Base-by-base conservation (phyloP, 2,888 invertebrate species). In the Diabrotica balteata region DNA sequence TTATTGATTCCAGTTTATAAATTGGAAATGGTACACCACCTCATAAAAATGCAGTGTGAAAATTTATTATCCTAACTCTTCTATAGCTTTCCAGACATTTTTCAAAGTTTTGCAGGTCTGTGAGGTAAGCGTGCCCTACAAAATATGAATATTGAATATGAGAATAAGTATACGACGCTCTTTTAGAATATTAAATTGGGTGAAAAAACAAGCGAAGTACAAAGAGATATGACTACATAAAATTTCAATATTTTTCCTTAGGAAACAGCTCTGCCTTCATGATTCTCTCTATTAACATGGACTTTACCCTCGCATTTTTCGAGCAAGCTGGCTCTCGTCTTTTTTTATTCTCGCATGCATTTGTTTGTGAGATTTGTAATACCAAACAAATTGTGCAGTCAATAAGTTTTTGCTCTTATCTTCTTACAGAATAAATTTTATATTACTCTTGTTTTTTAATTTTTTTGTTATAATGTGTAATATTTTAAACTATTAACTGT, bases 41-140 rank as follows among this genome's bases (percentile, higher is more conserved):
- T 68, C 73, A 71, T 74, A 70, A 72, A 74, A 69, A 73, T 72
- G 69, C 72, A 69, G 68, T 67, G 68, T 46, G 64, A 64, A 69
- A 67, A 70, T 72, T 66, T 72, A 72, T 72, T 68, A 72, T 70
- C 64, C 66, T 44, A 47, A 69, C 66, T 66, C 68, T 46, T 66
- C 52, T 62, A 55, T 64, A 62, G 47, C 68, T 65, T 58, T 59
- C 55, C 55, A 71, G 65, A 67, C 64, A 69, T 68, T 68, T 71
- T 68, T 68, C 66, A 71, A 66, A 67, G 49, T 67, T 63, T 32
- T 32, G 32, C 32, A 32, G 32, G 32, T 32, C 32, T 32, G 50
- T 32, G 66, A 60, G 59, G 54, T 60, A 54, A 42, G 58, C 62
- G 58, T 9, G 46, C 52, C 52, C 57, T 43, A 57, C 65, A 59